Evolutionary conservation across 2,113 vertebrate species (phyloP).

Genomic region (Lophius piscatorius): DNA sequence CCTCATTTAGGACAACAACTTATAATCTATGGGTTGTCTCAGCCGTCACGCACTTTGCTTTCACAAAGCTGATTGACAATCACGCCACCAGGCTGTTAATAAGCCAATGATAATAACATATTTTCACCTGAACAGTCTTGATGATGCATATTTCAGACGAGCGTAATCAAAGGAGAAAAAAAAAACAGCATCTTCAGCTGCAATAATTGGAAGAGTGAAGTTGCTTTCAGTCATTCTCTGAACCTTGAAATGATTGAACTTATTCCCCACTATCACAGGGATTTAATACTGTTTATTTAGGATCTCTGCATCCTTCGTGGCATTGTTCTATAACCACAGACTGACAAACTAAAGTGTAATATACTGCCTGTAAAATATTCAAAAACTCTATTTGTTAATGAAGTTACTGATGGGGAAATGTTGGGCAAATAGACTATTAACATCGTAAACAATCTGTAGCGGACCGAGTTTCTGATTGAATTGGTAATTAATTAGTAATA

Average conservation of each 20-base stretch:
- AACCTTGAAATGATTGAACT: conserved; percentile 28
- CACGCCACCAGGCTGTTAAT: conserved; percentile 11
- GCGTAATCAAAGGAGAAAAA: conserved; percentile 19
- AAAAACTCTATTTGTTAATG: too few species aligned
- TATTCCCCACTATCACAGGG: neutral
- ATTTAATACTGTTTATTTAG: conserved; percentile 2
- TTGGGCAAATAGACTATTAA: too few species aligned
- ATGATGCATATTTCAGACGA: conserved; percentile 39
- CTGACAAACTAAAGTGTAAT: too few species aligned
- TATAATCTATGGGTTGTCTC: neutral
- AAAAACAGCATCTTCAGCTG: conserved; percentile 3
- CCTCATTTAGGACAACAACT: neutral
- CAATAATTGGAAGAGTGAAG: conserved; percentile 16
- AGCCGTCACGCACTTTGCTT: neutral
- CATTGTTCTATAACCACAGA: neutral
- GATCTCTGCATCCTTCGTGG: neutral
- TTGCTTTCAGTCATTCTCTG: conserved; percentile 25
- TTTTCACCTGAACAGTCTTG: conserved; percentile 33
- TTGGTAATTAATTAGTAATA: too few species aligned
- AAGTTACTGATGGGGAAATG: too few species aligned
- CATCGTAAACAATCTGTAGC: too few species aligned
- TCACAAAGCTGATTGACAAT: conserved; percentile 29
- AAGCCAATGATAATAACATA: conserved; percentile 31
- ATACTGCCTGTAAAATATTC: too few species aligned
- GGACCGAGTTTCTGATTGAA: too few species aligned